phyloP scores from a whole-genome alignment of 2,888 invertebrate genomes.

The Eumerus sabulonum region DNA sequence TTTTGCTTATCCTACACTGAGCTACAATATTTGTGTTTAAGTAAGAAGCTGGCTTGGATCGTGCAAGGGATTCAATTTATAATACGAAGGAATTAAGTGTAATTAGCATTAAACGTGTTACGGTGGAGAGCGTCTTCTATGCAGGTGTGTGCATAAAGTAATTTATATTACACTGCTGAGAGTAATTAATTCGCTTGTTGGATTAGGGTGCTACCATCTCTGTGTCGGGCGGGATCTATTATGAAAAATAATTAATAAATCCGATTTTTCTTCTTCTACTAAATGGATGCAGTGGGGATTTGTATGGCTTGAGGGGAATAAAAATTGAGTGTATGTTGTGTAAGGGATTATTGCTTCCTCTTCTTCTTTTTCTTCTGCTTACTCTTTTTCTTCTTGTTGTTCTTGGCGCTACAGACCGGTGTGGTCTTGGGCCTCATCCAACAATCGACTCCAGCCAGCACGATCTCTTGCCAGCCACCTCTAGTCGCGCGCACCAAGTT shows the following conservation, averaged over 20 bases:
- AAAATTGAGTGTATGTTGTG: too few species aligned
- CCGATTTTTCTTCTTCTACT: slow-evolving; percentile 14
- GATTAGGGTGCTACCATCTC: slow-evolving; percentile 36
- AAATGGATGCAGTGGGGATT: too few species aligned
- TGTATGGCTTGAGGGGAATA: too few species aligned
- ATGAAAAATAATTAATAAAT: slow-evolving; percentile 45
- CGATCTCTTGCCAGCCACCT: too few species aligned
- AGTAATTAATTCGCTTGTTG: slow-evolving; percentile 63
- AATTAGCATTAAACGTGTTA: slow-evolving; percentile 64
- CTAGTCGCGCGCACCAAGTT: too few species aligned
- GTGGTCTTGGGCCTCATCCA: too few species aligned
- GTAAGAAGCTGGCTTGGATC: slow-evolving; percentile 47
- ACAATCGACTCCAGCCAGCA: too few species aligned
- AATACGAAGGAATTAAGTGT: slow-evolving; percentile 63
- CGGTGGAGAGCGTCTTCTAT: slow-evolving; percentile 50
- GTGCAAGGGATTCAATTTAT: slow-evolving; percentile 59
- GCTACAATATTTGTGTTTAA: slow-evolving; percentile 12
- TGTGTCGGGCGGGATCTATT: slow-evolving; percentile 13
- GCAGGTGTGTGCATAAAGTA: slow-evolving; percentile 67
- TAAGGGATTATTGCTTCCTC: too few species aligned
- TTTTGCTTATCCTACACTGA: not conserved
- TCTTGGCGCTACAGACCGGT: too few species aligned
- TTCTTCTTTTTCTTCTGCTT: too few species aligned
- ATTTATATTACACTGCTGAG: slow-evolving; percentile 66
- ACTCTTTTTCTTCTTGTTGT: too few species aligned